Percentiles rank a stretch among this genome's conserved stretches.
phyloP scores from a whole-genome alignment of 2,888 invertebrate species.

The Xestia c-nigrum region DNA sequence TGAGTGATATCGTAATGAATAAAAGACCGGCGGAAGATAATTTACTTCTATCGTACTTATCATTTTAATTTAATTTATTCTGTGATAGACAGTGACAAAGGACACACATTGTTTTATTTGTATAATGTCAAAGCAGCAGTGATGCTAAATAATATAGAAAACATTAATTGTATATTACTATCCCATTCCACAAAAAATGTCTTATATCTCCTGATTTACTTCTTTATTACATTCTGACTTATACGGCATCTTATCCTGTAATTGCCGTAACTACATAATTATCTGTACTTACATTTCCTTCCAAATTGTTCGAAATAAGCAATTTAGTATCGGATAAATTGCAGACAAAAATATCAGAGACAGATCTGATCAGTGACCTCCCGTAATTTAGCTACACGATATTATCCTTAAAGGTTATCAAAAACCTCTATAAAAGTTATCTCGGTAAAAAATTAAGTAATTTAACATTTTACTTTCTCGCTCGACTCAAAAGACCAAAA shows the following conservation, averaged over 20 bases:
- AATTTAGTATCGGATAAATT: constrained; percentile 33
- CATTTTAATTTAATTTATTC: neutral
- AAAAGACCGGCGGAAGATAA: neutral
- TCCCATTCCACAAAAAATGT: neutral
- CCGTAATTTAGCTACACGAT: constrained; percentile 48
- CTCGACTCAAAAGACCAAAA: constrained; percentile 57
- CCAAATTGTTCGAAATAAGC: constrained; percentile 3
- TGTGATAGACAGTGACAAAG: neutral
- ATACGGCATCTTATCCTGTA: constrained; percentile 22
- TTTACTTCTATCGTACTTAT: neutral
- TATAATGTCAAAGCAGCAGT: neutral
- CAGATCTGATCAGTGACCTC: constrained; percentile 49
- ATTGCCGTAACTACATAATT: constrained; percentile 27
- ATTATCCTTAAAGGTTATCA: constrained; percentile 56
- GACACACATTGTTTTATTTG: neutral
- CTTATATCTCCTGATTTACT: constrained; percentile 14
- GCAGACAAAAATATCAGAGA: constrained; percentile 44
- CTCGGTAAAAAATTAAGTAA: constrained; percentile 58
- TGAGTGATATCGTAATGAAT: neutral
- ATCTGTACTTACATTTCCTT: constrained; percentile 21
- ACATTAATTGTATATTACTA: neutral
- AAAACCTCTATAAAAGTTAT: constrained; percentile 33
- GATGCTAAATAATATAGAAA: neutral
- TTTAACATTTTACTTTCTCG: constrained; percentile 58
- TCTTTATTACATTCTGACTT: constrained; percentile 22